Evolutionary conservation across 2,888 invertebrate genomes (phyloP).

Genomic region (Litoditis marina): DNA sequence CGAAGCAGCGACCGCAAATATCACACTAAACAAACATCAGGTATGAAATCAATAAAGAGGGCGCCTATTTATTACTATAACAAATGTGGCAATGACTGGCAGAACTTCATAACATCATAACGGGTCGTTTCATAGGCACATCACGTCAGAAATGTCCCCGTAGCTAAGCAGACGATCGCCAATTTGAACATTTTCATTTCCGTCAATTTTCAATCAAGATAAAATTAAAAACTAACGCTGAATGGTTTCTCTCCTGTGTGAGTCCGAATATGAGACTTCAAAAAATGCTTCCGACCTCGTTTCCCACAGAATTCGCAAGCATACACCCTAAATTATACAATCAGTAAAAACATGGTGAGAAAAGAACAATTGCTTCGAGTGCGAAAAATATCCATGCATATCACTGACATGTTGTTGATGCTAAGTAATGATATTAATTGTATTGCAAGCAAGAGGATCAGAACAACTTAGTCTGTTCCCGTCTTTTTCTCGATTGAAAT

Average conservation of each 20-base stretch:
- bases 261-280: constrained; percentile 46
- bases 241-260: constrained; percentile 52
- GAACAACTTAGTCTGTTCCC: too few relatives aligned
- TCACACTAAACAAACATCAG: constrained; percentile 38
- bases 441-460: too few relatives aligned
- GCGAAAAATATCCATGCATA: too few relatives aligned
- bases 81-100: too few relatives aligned
- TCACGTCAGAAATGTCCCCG: not conserved
- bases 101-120: too few relatives aligned
- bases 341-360: not conserved
- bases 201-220: too few relatives aligned
- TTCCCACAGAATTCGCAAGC: constrained; percentile 53
- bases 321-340: constrained; percentile 32
- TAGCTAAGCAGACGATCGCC: not conserved
- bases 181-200: not conserved
- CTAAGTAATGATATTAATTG: too few relatives aligned
- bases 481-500: too few relatives aligned
- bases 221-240: constrained; percentile 21
- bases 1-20: constrained; percentile 44
- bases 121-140: too few relatives aligned
- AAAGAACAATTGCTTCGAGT: too few relatives aligned
- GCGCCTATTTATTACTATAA: too few relatives aligned
- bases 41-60: not conserved
- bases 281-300: constrained; percentile 43
- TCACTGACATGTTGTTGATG: too few relatives aligned